These are phyloP conservation scores for Myiothlypis coronata DNA, from an alignment of 2,797 vertebrate species.

Conservation along the genomic window DNA sequence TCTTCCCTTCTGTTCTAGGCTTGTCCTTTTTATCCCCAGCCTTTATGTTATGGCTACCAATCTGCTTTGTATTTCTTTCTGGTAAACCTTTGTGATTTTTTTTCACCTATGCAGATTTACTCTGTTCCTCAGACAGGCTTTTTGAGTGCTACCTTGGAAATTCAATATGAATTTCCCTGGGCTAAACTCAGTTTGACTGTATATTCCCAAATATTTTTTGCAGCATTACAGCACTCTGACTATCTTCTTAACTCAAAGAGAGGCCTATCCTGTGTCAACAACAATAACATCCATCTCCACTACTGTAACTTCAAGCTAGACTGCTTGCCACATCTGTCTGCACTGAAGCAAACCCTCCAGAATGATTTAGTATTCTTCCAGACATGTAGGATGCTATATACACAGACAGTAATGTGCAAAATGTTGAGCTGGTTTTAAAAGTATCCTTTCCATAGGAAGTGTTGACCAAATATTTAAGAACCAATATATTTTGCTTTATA, in stretches of 20 bases:
- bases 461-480: not conserved
- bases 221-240: not conserved
- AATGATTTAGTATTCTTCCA: not conserved
- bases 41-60: not conserved
- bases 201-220: not conserved
- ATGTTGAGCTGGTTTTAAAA: not conserved
- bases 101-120: not conserved
- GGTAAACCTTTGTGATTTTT: not conserved
- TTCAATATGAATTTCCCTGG: not conserved
- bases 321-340: not conserved
- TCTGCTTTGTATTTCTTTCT: not conserved
- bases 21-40: not conserved
- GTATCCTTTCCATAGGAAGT: not conserved
- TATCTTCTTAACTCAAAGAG: not conserved
- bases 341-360: not conserved
- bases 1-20: not conserved
- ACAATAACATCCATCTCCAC: not conserved
- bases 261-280: not conserved
- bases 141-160: not conserved
- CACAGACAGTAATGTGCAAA: rapidly evolving
- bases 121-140: not conserved
- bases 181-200: not conserved
- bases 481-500: not conserved
- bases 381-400: not conserved
- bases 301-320: not conserved